Evolutionary conservation across 2,888 invertebrate species (phyloP).

Genomic region (Metellina segmentata): DNA sequence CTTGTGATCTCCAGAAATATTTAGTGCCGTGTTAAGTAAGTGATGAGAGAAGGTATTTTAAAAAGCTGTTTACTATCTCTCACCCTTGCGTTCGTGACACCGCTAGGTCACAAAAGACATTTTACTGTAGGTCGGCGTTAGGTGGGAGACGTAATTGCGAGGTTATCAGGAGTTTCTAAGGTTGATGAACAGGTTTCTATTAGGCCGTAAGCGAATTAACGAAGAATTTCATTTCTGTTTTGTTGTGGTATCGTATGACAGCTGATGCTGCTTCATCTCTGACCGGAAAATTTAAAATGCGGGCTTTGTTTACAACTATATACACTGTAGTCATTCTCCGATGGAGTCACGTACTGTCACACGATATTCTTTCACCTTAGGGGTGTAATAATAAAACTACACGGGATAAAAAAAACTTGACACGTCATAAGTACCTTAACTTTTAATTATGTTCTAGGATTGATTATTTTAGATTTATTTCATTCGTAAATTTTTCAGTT

Average conservation of each 20-base stretch:
- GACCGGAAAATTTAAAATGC: too few relatives aligned
- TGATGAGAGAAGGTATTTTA: background rate
- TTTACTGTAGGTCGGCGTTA: slow-evolving; percentile 51
- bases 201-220: slow-evolving; percentile 4
- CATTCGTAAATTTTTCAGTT: too few relatives aligned
- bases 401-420: too few relatives aligned
- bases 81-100: slow-evolving; percentile 38
- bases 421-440: too few relatives aligned
- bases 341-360: too few relatives aligned
- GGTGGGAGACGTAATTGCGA: slow-evolving; percentile 64
- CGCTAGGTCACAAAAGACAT: slow-evolving; percentile 59
- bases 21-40: background rate
- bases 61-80: slow-evolving; percentile 39
- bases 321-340: background rate
- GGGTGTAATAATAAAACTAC: too few relatives aligned
- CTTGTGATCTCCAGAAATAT: background rate
- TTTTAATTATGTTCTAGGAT: too few relatives aligned
- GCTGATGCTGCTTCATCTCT: background rate
- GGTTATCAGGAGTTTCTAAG: slow-evolving; percentile 54
- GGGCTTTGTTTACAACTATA: too few relatives aligned
- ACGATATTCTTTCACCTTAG: too few relatives aligned
- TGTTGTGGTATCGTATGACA: slow-evolving; percentile 27
- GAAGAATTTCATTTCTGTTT: slow-evolving; percentile 48
- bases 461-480: too few relatives aligned
- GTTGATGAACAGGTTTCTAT: slow-evolving; percentile 50